phyloP scores from a whole-genome alignment of 2,888 invertebrate species.

The Peribatodes rhomboidaria region DNA sequence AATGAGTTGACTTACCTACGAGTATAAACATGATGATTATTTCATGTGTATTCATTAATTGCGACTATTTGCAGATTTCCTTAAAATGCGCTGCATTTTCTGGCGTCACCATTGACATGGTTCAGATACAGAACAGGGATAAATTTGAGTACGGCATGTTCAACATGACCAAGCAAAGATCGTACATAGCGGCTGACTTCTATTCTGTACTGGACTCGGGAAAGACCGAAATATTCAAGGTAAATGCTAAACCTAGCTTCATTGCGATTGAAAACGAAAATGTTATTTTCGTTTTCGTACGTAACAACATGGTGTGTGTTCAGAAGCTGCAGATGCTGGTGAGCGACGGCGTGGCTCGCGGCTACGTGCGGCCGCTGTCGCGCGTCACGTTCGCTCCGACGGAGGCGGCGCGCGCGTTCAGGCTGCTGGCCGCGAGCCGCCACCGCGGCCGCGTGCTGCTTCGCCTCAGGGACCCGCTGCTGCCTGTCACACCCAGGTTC shows the following conservation, averaged over 20 bases:
- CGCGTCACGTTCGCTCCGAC: slow-evolving; percentile 60
- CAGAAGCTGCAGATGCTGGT: slow-evolving; percentile 62
- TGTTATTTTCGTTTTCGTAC: no score
- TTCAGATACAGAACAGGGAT: slow-evolving; percentile 53
- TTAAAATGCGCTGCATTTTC: slow-evolving; percentile 47
- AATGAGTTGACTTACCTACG: no score
- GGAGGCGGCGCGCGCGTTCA: slow-evolving; percentile 61
- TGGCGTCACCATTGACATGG: slow-evolving; percentile 57
- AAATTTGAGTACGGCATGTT: slow-evolving; percentile 57
- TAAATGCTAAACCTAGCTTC: neutral
- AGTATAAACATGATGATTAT: no score
- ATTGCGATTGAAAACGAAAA: neutral
- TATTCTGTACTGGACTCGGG: slow-evolving; percentile 53
- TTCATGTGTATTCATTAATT: neutral
- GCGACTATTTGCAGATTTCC: slow-evolving; percentile 48
- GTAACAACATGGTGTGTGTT: neutral
- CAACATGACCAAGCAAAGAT: slow-evolving; percentile 48
- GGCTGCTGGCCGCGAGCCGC: slow-evolving; percentile 60
- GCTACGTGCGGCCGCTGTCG: slow-evolving; percentile 68
- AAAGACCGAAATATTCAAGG: slow-evolving; percentile 48
- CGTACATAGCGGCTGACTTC: slow-evolving; percentile 57
- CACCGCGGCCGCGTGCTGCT: slow-evolving; percentile 70
- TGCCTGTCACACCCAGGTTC: slow-evolving; percentile 1
- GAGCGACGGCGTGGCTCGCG: slow-evolving; percentile 64
- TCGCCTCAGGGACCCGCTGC: slow-evolving; percentile 41